Conservation (phyloP, 2,888 invertebrate genomes). For the Malthinus seriepunctatus region DNA sequence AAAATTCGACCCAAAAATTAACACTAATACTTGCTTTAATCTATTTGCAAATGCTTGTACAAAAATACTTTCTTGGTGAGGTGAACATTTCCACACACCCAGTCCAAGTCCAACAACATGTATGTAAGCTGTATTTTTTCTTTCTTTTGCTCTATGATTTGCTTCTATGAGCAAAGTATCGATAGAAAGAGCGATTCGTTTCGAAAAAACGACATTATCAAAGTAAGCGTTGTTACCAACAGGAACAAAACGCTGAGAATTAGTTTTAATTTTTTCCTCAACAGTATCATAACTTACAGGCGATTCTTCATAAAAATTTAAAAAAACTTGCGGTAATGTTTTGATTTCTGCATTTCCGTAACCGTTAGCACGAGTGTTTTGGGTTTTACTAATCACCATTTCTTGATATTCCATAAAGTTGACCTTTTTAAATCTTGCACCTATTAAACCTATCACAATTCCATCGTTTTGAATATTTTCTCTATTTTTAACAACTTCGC, state of each 20-base stretch:
- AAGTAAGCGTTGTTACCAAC: slow-evolving; percentile 44
- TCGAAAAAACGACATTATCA: slow-evolving; percentile 51
- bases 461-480: slow-evolving; percentile 55
- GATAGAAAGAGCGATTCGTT: slow-evolving; percentile 48
- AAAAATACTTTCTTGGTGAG: slow-evolving; percentile 38
- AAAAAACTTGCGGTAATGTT: slow-evolving; percentile 42
- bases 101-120: slow-evolving; percentile 49
- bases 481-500: slow-evolving; percentile 49
- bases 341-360: slow-evolving; percentile 44
- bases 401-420: slow-evolving; percentile 60
- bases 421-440: slow-evolving; percentile 55
- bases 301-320: slow-evolving; percentile 40
- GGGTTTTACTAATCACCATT: slow-evolving; percentile 56
- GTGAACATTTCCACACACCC: slow-evolving; percentile 40
- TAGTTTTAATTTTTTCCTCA: slow-evolving; percentile 6
- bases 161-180: slow-evolving; percentile 54
- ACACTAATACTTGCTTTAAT: slow-evolving; percentile 29
- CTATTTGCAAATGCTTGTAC: slow-evolving; percentile 38
- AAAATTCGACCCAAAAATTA: neutral
- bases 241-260: slow-evolving; percentile 11
- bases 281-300: slow-evolving; percentile 22
- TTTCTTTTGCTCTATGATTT: slow-evolving; percentile 50
- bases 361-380: slow-evolving; percentile 58
- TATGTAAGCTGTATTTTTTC: slow-evolving; percentile 51
- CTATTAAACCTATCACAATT: slow-evolving; percentile 57